Percentiles rank a stretch among this genome's conserved stretches.
Evolutionary conservation across 2,888 invertebrate species (phyloP).

Genomic region (Coleophora deauratella): DNA sequence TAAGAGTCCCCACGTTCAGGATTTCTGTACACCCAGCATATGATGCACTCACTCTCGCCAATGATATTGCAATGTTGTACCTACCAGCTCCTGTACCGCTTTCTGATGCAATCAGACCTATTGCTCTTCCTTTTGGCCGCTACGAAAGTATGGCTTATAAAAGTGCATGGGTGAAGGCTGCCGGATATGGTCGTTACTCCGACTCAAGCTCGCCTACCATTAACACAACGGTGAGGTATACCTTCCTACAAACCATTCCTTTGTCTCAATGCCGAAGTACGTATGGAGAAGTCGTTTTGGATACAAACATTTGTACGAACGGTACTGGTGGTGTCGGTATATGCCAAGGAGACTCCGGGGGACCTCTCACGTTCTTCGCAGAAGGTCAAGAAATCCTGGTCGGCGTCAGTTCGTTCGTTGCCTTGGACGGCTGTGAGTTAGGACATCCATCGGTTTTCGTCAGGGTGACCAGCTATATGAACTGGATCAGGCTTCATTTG

Average conservation of each 20-base stretch:
- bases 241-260: constrained; percentile 38
- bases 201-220: constrained; percentile 36
- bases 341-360: constrained; percentile 55
- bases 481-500: constrained; percentile 39
- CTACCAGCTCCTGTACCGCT: constrained; percentile 32
- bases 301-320: constrained; percentile 50
- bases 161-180: constrained; percentile 33
- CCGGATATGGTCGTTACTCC: constrained; percentile 51
- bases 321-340: constrained; percentile 50
- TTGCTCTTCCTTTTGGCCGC: constrained; percentile 31
- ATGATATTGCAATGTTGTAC: constrained; percentile 48
- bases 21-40: constrained; percentile 42
- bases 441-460: constrained; percentile 51
- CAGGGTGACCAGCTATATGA: constrained; percentile 36
- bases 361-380: constrained; percentile 37
- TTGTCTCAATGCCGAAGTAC: constrained; percentile 29
- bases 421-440: constrained; percentile 43
- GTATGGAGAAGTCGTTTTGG: constrained; percentile 34
- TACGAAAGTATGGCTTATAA: constrained; percentile 29
- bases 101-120: constrained; percentile 32
- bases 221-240: constrained; percentile 42
- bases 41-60: constrained; percentile 37
- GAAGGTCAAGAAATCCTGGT: constrained; percentile 36
- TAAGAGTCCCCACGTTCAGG: constrained; percentile 28
- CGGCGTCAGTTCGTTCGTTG: constrained; percentile 56